Evolutionary conservation across 2,888 invertebrate species (phyloP), one percentile per base, ranked within the genome.

Genomic region (Mythimna vitellina): DNA sequence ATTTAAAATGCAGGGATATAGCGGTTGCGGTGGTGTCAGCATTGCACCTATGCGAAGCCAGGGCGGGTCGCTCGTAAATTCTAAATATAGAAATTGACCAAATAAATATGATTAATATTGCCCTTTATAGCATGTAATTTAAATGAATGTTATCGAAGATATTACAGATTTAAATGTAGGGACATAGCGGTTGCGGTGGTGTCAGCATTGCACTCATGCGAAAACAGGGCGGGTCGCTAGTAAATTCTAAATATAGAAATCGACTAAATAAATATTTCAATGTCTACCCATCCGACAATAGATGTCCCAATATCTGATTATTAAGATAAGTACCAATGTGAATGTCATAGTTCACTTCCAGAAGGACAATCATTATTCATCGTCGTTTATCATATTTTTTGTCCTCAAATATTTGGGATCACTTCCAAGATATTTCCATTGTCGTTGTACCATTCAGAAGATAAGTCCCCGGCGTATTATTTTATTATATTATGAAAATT

Each of bases 361-460:
- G 75, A 73, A 72, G 73, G 65, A 81, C 70, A 54, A 78, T 83
- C 83, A 78, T 85, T 85, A 83, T 84, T 84, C 80, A 79, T 73
- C 65, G 74, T 73, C 81, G 81, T 88, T 86, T 81, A 80, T 88
- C 86, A 86, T 85, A 78, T 85, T 86, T 86, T 88, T 88, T 87
- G 84, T 83, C 80, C 78, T 69, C 79, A 84, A 85, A 84, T 84
- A 84, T 84, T 83, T 85, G 84, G 81, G 84, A 84, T 86, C 78
- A 77, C 76, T 75, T 82, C 80, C 81, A 78, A 81, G 82, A 80
- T 75, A 73, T 73, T 75, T 22, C 64, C 63, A 73, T 83, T 84
- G 78, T 84, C 71, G 63, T 29, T 62, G 78, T 84, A 84, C 82
- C 67, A 75, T 84, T 68, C 75, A 53, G 54, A 60, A 73, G 70